phyloP scores from a whole-genome alignment of 2,888 invertebrate species.

The Dioctria rufipes region DNA sequence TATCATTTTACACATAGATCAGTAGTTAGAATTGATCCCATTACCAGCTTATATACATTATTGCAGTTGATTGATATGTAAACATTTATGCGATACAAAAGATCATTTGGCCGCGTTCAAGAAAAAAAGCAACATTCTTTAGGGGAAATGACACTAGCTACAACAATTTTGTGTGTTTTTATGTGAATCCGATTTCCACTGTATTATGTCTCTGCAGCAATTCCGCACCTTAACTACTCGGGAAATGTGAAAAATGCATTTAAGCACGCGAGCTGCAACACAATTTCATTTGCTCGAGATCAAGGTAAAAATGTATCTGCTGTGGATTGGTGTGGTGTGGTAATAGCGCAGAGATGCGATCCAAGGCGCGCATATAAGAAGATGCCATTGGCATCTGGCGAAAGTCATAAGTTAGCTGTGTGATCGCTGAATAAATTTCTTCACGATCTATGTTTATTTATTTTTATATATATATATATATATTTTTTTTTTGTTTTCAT shows the following conservation, averaged over 20 bases:
- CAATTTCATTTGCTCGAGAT: background rate
- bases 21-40: too few relatives aligned
- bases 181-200: background rate
- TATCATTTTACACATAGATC: too few relatives aligned
- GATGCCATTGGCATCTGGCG: constrained; percentile 43
- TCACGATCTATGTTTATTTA: background rate
- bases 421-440: background rate
- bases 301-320: background rate
- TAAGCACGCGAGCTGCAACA: constrained; percentile 13
- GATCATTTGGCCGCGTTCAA: background rate
- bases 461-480: too few relatives aligned
- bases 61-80: too few relatives aligned
- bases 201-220: background rate
- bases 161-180: background rate
- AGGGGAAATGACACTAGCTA: background rate
- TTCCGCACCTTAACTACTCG: background rate
- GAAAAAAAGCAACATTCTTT: constrained; percentile 29
- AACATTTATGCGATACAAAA: background rate
- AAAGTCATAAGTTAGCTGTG: constrained; percentile 19
- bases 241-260: constrained; percentile 23
- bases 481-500: background rate
- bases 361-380: background rate
- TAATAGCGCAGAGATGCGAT: constrained; percentile 43
- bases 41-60: too few relatives aligned
- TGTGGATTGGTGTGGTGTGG: background rate